Evolutionary conservation across 2,888 invertebrate genomes (phyloP).

Genomic region (Xylota sylvarum): DNA sequence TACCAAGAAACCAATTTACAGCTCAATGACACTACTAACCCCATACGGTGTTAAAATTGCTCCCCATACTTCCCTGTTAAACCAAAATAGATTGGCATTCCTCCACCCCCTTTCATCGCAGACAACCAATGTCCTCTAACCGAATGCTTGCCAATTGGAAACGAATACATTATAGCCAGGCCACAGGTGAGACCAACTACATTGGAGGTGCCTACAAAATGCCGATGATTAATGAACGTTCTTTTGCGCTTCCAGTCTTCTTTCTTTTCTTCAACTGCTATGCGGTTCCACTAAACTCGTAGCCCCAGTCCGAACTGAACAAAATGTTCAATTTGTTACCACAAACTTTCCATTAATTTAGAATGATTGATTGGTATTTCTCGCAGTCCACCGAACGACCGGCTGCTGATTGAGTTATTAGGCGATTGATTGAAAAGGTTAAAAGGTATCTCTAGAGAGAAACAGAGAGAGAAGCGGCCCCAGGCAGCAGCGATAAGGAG

Average conservation of each 20-base stretch:
- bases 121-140: constrained; percentile 24
- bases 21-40: neutral
- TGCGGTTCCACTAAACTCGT: constrained; percentile 10
- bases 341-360: constrained; percentile 77
- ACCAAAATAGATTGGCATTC: constrained; percentile 1
- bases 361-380: constrained; percentile 73
- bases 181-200: constrained; percentile 71
- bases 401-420: constrained; percentile 75
- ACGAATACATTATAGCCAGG: constrained; percentile 56
- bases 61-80: neutral
- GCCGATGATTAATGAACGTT: constrained; percentile 72
- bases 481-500: constrained; percentile 11
- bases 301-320: constrained; percentile 42
- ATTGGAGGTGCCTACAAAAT: constrained; percentile 66
- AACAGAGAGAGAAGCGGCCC: no score
- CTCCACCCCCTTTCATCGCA: neutral
- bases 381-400: constrained; percentile 30
- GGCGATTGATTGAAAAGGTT: constrained; percentile 76
- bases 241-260: constrained; percentile 61
- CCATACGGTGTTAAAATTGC: neutral
- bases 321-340: constrained; percentile 77
- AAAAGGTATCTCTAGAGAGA: constrained; percentile 49
- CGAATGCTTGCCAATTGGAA: constrained; percentile 43
- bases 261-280: constrained; percentile 32
- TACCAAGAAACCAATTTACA: neutral